phyloP scores from a whole-genome alignment of 2,888 invertebrate genomes.

The Norana najaformis region DNA sequence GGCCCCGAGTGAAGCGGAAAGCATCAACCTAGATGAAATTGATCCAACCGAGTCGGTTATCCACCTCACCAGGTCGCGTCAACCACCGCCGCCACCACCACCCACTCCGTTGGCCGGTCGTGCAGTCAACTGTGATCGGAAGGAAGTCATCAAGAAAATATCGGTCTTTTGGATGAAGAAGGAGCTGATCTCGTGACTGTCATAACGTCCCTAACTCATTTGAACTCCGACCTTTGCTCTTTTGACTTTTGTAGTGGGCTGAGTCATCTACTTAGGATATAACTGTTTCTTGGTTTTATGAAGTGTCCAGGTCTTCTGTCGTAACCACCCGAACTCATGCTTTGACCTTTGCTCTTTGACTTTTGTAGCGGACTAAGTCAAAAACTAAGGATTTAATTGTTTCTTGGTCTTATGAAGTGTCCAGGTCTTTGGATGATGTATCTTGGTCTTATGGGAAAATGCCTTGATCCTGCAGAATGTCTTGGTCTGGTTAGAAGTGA shows the following conservation, averaged over 20 bases:
- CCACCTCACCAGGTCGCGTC: not conserved
- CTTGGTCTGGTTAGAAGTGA: not conserved
- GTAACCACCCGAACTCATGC: too few species aligned
- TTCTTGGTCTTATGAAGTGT: too few species aligned
- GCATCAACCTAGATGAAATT: not conserved
- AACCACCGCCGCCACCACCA: not conserved
- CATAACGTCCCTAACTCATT: not conserved
- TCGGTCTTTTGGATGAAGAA: conserved; percentile 14
- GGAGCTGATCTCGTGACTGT: not conserved
- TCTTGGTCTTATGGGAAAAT: not conserved
- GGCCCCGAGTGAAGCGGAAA: not conserved
- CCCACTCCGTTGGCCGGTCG: conserved; percentile 19
- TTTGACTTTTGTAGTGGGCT: not conserved
- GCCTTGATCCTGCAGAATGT: not conserved
- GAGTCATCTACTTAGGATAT: not conserved
- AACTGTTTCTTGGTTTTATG: not conserved
- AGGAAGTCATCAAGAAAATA: conserved; percentile 19
- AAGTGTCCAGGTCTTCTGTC: too few species aligned
- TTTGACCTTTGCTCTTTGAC: too few species aligned
- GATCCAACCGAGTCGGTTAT: not conserved
- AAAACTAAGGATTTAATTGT: too few species aligned
- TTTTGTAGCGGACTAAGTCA: too few species aligned
- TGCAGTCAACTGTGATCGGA: not conserved
- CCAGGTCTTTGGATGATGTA: too few species aligned
- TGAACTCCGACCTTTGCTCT: not conserved